Percentiles rank a stretch among this genome's conserved stretches.
Conservation (phyloP, 2,113 vertebrate genomes). For the Pangasianodon gigas region DNA sequence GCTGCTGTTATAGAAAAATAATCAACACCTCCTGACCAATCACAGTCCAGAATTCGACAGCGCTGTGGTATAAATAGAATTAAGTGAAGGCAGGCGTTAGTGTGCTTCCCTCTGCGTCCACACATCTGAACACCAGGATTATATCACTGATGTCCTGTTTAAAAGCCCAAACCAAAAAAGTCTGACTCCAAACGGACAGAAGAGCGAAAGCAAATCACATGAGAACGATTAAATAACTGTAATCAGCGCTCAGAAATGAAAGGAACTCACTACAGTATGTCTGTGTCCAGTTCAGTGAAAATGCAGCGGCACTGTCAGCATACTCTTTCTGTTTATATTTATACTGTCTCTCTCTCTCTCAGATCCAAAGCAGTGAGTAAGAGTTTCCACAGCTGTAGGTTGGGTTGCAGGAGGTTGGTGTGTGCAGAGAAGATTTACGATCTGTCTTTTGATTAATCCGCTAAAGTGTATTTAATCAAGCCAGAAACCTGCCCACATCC, state of each 20-base stretch:
- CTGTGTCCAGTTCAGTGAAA: slow-evolving; percentile 27
- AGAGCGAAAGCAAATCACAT: slow-evolving; percentile 41
- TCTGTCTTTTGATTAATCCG: slow-evolving; percentile 50
- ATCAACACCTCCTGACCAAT: background rate
- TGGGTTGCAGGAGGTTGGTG: slow-evolving; percentile 46
- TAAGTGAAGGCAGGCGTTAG: background rate
- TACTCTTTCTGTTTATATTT: background rate
- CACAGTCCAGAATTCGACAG: background rate
- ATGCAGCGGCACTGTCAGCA: background rate
- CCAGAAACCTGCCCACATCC: slow-evolving; percentile 19
- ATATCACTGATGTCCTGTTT: background rate
- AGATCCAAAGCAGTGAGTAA: slow-evolving; percentile 68
- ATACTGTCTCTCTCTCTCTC: slow-evolving; percentile 60
- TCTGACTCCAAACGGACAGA: slow-evolving; percentile 11
- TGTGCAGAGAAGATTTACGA: slow-evolving; percentile 50
- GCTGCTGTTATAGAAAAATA: too few relatives aligned
- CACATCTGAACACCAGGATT: background rate
- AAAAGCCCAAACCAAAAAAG: background rate
- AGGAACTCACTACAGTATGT: background rate
- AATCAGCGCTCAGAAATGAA: slow-evolving; percentile 37
- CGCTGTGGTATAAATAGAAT: background rate
- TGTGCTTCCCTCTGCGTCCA: background rate
- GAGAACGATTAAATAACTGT: slow-evolving; percentile 50
- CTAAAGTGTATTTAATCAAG: slow-evolving; percentile 45
- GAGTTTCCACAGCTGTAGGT: slow-evolving; percentile 54